Evolutionary conservation across 1,140 invertebrate species (phyloP).

Genomic region (Pinna nobilis): DNA sequence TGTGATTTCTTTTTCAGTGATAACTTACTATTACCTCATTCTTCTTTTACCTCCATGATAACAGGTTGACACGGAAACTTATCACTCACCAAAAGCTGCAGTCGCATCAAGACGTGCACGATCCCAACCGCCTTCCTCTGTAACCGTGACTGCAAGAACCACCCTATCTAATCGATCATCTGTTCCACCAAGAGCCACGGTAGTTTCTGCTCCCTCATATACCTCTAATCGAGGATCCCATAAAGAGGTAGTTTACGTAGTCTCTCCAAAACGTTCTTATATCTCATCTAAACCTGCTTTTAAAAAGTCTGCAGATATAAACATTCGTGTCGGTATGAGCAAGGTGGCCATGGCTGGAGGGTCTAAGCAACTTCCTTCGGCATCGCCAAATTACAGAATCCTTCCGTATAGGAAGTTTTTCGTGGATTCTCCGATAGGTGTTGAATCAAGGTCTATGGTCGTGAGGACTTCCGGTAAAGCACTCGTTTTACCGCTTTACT

Average conservation of each 20-base stretch:
- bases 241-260: conserved; percentile 41
- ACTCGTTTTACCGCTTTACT: neutral
- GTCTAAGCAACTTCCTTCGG: conserved; percentile 1
- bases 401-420: conserved; percentile 11
- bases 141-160: neutral
- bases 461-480: neutral
- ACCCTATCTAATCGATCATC: conserved; percentile 26
- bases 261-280: conserved; percentile 15
- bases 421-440: conserved; percentile 11
- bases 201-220: conserved; percentile 18
- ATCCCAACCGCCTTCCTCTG: conserved; percentile 28
- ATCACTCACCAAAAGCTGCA: conserved; percentile 46
- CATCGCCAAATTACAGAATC: neutral
- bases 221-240: conserved; percentile 27
- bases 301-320: too few species aligned
- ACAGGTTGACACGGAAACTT: conserved; percentile 54
- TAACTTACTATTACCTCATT: conserved; percentile 22
- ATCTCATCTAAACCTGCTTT: too few species aligned
- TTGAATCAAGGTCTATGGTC: neutral
- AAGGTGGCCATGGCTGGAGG: conserved; percentile 38
- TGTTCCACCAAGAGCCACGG: conserved; percentile 24
- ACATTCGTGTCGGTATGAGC: conserved; percentile 17
- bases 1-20: conserved; percentile 36
- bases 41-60: conserved; percentile 41
- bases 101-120: conserved; percentile 47